A percentile compares a stretch with the other conserved stretches of the same genome.
Evolutionary conservation across 2,797 vertebrate species (phyloP).

Genomic region (Clarias laeviceps): DNA sequence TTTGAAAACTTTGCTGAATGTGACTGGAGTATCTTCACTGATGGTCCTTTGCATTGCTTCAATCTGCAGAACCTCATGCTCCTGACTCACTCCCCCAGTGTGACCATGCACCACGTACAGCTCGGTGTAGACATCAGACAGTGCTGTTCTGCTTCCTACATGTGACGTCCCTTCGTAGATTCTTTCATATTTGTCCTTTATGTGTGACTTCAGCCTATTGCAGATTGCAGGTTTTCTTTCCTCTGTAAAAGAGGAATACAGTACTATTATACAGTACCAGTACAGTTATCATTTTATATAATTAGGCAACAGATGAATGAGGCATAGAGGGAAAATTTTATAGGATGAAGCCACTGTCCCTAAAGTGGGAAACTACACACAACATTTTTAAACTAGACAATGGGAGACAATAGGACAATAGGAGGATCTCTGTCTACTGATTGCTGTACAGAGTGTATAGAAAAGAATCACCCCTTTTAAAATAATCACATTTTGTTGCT

Average conservation of each 20-base stretch:
- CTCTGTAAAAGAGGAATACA: neutral
- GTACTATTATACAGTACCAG: no score
- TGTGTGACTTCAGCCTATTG: neutral
- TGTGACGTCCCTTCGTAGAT: conserved; percentile 11
- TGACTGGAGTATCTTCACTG: neutral
- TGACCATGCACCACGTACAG: conserved; percentile 8
- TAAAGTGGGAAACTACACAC: no score
- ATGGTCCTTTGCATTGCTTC: neutral
- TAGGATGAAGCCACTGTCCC: no score
- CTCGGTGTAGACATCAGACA: conserved; percentile 15
- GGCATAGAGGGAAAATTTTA: no score
- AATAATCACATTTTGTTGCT: no score
- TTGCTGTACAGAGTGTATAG: no score
- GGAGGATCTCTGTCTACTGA: no score
- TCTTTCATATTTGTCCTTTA: neutral
- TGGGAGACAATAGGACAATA: no score
- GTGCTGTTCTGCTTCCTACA: neutral
- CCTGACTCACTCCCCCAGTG: neutral
- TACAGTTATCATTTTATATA: no score
- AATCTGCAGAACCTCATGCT: conserved; percentile 12
- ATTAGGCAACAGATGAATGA: no score
- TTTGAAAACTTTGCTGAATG: neutral
- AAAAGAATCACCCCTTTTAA: no score
- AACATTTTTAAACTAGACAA: no score
- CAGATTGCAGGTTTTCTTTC: neutral